These are phyloP conservation scores for Eupeodes luniger DNA, from an alignment of 2,888 invertebrate species.

Conservation along the genomic window DNA sequence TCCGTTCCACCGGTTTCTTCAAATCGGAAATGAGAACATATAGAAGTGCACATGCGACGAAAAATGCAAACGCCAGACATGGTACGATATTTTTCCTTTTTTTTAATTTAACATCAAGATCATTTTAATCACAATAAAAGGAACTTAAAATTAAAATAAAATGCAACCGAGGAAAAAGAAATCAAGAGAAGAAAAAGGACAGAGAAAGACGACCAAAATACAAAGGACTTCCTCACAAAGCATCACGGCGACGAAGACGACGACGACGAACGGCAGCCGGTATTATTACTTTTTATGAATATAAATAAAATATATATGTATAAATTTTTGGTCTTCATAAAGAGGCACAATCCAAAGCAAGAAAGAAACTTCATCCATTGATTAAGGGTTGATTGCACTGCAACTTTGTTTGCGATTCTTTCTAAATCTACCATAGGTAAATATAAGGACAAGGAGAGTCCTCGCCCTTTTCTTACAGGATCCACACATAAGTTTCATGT, in stretches of 20 bases:
- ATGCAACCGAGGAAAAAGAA: conserved; percentile 41
- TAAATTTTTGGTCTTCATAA: conserved; percentile 27
- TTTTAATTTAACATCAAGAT: conserved; percentile 45
- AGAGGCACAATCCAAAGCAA: conserved; percentile 47
- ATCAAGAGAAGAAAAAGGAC: conserved; percentile 31
- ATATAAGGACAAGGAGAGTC: background rate
- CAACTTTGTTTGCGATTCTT: conserved; percentile 62
- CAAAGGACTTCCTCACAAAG: conserved; percentile 73
- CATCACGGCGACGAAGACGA: background rate
- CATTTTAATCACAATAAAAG: conserved; percentile 70
- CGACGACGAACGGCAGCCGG: conserved; percentile 54
- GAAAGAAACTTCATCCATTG: conserved; percentile 62
- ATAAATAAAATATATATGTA: background rate
- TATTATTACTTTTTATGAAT: conserved; percentile 45
- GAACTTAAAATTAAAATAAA: conserved; percentile 68
- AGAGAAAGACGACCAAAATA: conserved; percentile 56
- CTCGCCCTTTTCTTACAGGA: conserved; percentile 26
- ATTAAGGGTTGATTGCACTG: conserved; percentile 73
- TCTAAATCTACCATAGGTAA: background rate
- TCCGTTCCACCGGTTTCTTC: conserved; percentile 67
- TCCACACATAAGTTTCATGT: conserved; percentile 55
- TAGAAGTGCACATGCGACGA: conserved; percentile 71
- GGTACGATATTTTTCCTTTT: conserved; percentile 25
- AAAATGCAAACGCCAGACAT: conserved; percentile 72
- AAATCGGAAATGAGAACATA: conserved; percentile 68